phyloP scores from a whole-genome alignment of 1,140 invertebrate genomes.

The Drosophila lacertosa region DNA sequence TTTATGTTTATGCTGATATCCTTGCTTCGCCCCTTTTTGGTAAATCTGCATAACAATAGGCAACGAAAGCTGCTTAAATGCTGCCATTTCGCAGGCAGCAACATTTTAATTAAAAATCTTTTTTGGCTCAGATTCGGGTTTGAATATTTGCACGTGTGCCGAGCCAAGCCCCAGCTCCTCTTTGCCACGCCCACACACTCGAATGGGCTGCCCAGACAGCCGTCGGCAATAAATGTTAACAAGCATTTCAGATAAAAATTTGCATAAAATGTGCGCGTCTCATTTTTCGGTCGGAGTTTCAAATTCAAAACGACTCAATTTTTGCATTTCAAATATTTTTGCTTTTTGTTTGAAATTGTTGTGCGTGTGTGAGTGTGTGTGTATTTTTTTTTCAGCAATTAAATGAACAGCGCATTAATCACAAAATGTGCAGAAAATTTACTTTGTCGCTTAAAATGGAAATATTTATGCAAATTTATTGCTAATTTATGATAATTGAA shows the following conservation, averaged over 20 bases:
- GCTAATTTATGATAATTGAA: slow-evolving; percentile 51
- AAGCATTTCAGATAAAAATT: slow-evolving; percentile 46
- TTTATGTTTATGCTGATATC: neutral
- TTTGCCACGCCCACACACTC: slow-evolving; percentile 17
- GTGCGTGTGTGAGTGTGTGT: neutral
- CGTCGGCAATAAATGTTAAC: slow-evolving; percentile 59
- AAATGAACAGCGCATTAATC: slow-evolving; percentile 47
- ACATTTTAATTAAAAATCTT: slow-evolving; percentile 51
- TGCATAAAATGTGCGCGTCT: slow-evolving; percentile 58
- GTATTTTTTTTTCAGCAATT: slow-evolving; percentile 31
- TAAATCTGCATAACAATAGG: slow-evolving; percentile 38
- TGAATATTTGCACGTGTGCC: slow-evolving; percentile 24
- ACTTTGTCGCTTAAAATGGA: slow-evolving; percentile 19
- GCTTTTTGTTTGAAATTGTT: slow-evolving; percentile 13
- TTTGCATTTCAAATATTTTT: slow-evolving; percentile 47
- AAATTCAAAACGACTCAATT: slow-evolving; percentile 43
- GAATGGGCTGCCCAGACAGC: slow-evolving; percentile 10
- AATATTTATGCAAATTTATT: slow-evolving; percentile 32
- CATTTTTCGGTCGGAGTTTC: slow-evolving; percentile 16
- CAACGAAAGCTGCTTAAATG: slow-evolving; percentile 42
- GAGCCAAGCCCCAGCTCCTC: neutral
- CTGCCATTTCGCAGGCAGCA: slow-evolving; percentile 33
- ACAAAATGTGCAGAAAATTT: slow-evolving; percentile 31
- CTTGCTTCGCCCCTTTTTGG: neutral
- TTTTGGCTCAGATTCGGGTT: slow-evolving; percentile 18